These are phyloP conservation scores for Oncorhynchus masou DNA, from an alignment of 2,113 vertebrate species.

Conservation along the genomic window DNA sequence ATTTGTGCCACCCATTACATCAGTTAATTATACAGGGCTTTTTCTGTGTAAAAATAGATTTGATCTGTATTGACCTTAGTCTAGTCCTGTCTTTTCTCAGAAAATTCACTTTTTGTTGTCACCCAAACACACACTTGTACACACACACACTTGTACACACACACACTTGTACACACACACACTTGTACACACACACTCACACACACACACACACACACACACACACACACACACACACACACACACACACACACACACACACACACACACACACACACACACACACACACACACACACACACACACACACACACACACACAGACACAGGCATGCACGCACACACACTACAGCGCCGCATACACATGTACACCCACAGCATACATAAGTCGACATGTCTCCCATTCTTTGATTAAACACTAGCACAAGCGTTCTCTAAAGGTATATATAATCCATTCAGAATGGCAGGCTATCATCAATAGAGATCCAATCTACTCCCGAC, in stretches of 20 bases:
- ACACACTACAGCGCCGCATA: background rate
- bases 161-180: background rate
- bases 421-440: too few species aligned
- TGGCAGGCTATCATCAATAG: too few species aligned
- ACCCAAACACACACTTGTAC: background rate
- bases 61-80: conserved; percentile 49
- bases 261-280: background rate
- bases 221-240: too few species aligned
- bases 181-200: background rate
- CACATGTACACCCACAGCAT: too few species aligned
- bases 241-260: too few species aligned
- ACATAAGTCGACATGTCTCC: too few species aligned
- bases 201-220: background rate
- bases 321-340: background rate
- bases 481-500: too few species aligned
- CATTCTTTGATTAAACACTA: too few species aligned
- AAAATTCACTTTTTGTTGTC: background rate
- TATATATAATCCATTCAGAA: too few species aligned
- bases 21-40: conserved; percentile 52
- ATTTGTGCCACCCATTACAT: conserved; percentile 43
- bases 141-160: background rate
- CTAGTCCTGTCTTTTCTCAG: background rate
- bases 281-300: background rate
- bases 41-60: conserved; percentile 53
- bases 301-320: background rate